Base-by-base conservation (phyloP, 2,797 vertebrate species). In the Gobio occitaniae region DNA sequence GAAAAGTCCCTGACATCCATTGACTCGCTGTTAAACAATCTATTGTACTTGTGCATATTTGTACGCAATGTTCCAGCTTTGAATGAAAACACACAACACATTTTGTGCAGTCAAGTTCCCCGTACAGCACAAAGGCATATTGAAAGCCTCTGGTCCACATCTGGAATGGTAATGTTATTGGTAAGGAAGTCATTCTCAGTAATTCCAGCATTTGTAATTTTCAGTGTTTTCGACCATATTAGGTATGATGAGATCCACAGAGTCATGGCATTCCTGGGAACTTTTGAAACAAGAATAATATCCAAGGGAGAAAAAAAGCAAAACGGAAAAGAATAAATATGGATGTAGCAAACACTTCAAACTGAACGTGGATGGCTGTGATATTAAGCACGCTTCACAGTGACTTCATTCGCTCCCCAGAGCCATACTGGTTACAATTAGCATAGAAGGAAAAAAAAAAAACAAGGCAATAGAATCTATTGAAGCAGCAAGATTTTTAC, bases 191-290 rank as follows among this genome's bases (percentile, higher is more conserved):
- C 87, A 88, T 89, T 88, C 84, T 86, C 87, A 84, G 85, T 83
- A 89, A 85, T 89, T 87, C 89, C 86, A 86, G 87, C 85, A 90
- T 91, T 88, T 80, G 86, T 89, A 84, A 91, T 89, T 91, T 90
- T 90, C 87, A 82, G 84, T 88, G 80, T 88, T 90, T 36, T 89
- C 79, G 86, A 87, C 92, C 91, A 90, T 91, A 91, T 90, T 91
- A 90, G 91, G 91, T 59, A 79, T 92, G 92, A 91, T 91, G 89
- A 91, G 89, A 89, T 89, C 90, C 91, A 90, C 90, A 90, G 89
- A 89, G 86, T 84, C 87, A 87, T 87, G 88, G 89, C 88, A 89
- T 90, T 88, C 90, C 84, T 87, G 90, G 89, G 88, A 91, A 91
- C 89, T 86, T 89, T 87, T 84, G 77, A 85, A 91, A 90, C 90